Conservation (phyloP, 2,888 invertebrate genomes). For the Agriotes lineatus region DNA sequence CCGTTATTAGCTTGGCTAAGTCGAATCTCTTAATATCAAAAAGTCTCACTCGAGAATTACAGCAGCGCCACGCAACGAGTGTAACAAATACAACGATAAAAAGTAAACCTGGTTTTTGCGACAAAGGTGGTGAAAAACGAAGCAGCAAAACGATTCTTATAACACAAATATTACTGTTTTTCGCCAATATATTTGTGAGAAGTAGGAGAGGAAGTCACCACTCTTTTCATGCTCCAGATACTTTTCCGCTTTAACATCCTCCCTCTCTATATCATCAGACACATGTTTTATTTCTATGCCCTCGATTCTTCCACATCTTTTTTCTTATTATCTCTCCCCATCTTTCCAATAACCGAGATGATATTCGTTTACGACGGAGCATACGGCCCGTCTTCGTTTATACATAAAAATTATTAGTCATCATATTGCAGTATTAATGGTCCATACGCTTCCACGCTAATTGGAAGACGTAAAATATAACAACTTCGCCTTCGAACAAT, state of each 20-base stretch:
- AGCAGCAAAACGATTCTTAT: constrained; percentile 34
- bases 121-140: constrained; percentile 23
- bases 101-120: constrained; percentile 6
- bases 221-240: constrained; percentile 54
- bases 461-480: constrained; percentile 36
- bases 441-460: constrained; percentile 37
- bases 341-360: constrained; percentile 51
- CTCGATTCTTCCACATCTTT: constrained; percentile 51
- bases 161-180: constrained; percentile 42
- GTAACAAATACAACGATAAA: not conserved
- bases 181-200: constrained; percentile 39
- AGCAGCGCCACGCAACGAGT: not conserved
- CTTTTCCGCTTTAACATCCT: constrained; percentile 53
- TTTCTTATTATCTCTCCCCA: constrained; percentile 54
- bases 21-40: too few relatives aligned
- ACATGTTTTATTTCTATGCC: constrained; percentile 60
- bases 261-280: constrained; percentile 59
- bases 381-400: constrained; percentile 40
- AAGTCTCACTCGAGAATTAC: constrained; percentile 9
- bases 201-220: constrained; percentile 51
- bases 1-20: too few relatives aligned
- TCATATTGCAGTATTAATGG: constrained; percentile 41
- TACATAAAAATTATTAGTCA: constrained; percentile 46
- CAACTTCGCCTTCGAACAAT: constrained; percentile 26
- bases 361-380: constrained; percentile 53